phyloP scores from a whole-genome alignment of 2,888 invertebrate species.

The Palloptera scutellata region DNA sequence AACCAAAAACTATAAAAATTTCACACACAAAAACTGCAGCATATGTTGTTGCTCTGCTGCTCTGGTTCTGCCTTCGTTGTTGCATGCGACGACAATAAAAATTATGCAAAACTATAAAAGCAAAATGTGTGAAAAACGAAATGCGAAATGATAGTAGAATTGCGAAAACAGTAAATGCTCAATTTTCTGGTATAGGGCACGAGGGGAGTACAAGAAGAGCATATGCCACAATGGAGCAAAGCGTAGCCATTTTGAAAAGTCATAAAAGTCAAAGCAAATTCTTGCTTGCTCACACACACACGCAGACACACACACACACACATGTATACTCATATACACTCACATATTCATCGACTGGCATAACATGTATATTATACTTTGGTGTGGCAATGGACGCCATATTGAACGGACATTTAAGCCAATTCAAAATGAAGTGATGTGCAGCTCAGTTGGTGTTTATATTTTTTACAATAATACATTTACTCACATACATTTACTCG shows the following conservation, averaged over 20 bases:
- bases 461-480: too few relatives aligned
- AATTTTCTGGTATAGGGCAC: not conserved
- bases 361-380: not conserved
- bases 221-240: not conserved
- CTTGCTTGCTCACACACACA: not conserved
- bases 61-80: not conserved
- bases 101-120: conserved; percentile 5
- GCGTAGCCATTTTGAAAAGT: not conserved
- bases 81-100: not conserved
- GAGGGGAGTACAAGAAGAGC: not conserved
- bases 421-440: not conserved
- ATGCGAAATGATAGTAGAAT: not conserved
- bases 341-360: not conserved
- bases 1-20: too few relatives aligned
- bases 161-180: not conserved
- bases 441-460: not conserved
- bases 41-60: not conserved
- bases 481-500: too few relatives aligned
- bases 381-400: not conserved
- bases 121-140: not conserved
- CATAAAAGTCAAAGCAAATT: conserved; percentile 5
- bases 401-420: conserved; percentile 3
- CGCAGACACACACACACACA: not conserved
- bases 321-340: not conserved
- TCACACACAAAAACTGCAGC: not conserved